Conservation (phyloP, 2,113 vertebrate genomes). For the Lycaon pictus region DNA sequence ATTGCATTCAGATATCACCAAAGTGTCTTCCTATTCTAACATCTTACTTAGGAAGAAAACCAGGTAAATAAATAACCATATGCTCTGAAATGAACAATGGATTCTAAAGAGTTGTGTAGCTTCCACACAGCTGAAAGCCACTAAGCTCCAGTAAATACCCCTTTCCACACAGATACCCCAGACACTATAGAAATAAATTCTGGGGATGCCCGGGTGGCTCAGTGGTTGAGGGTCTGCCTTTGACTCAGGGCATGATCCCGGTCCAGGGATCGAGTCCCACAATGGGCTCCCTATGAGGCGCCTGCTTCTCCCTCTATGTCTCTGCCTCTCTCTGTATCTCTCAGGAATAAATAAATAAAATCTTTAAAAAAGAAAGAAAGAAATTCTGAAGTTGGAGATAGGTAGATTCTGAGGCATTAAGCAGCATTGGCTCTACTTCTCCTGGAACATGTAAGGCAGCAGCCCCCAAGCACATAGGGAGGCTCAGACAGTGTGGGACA, state of each 20-base stretch:
- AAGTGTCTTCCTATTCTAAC: not conserved
- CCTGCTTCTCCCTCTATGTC: too few relatives aligned
- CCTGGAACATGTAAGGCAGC: not conserved
- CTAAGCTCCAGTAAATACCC: not conserved
- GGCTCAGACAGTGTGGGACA: not conserved
- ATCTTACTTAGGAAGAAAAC: not conserved
- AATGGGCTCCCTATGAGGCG: too few relatives aligned
- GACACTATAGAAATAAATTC: not conserved
- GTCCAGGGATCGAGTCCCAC: too few relatives aligned
- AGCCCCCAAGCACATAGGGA: not conserved
- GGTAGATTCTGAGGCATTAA: not conserved
- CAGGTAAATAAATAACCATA: conserved; percentile 16
- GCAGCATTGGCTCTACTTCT: not conserved
- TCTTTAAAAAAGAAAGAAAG: not conserved
- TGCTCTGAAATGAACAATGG: conserved; percentile 18
- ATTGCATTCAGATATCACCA: not conserved
- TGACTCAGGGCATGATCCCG: too few relatives aligned
- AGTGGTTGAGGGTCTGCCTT: too few relatives aligned
- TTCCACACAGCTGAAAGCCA: not conserved
- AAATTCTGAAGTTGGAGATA: not conserved
- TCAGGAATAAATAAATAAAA: too few relatives aligned
- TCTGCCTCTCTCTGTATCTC: too few relatives aligned
- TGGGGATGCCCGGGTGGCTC: too few relatives aligned
- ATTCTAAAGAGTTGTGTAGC: not conserved
- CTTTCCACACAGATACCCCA: not conserved